Evolutionary conservation across 2,888 invertebrate genomes (phyloP), one percentile per base, ranked within the genome.

Genomic region (Notodonta ziczac): DNA sequence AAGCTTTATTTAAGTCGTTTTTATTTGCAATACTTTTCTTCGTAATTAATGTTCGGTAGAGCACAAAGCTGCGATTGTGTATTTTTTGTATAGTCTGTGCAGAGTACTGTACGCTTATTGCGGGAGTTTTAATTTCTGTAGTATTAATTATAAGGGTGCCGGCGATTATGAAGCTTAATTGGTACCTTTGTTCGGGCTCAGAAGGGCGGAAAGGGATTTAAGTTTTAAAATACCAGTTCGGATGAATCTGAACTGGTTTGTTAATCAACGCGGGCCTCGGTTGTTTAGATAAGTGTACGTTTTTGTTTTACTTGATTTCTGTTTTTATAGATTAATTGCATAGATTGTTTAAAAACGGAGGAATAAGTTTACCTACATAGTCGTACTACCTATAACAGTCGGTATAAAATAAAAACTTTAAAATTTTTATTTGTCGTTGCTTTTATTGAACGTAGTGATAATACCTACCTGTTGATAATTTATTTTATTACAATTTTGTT

Each of bases 21-120:
- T 76, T 66, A 74, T 73, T 74, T 67, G 73, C 78, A 80, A 80
- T 80, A 76, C 80, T 81, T 86, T 86, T 81, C 80, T 85, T 87
- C 88, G 85, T 91, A 90, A 91, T 91, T 89, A 90, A 89, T 88
- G 89, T 90, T 89, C 86, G 85, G 86, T 85, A 81, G 82, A 86
- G 89, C 85, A 85, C 85, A 89, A 88, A 86, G 87, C 87, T 86
- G 76, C 82, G 83, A 85, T 89, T 91, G 86, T 90, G 74, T 87
- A 80, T 87, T 89, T 89, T 89, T 87, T 88, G 76, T 86, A 63
- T 79, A 82, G 79, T 69, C 72, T 62, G 72, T 78, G 76, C 77
- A 77, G 74, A 55, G 62, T 59, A 60, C 65, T 76, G 76, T 80
- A 76, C 83, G 80, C 81, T 88, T 83, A 87, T 87, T 85, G 84